These are phyloP conservation scores for Trypoxylon attenuatum DNA, from an alignment of 2,888 invertebrate species.

Conservation along the genomic window DNA sequence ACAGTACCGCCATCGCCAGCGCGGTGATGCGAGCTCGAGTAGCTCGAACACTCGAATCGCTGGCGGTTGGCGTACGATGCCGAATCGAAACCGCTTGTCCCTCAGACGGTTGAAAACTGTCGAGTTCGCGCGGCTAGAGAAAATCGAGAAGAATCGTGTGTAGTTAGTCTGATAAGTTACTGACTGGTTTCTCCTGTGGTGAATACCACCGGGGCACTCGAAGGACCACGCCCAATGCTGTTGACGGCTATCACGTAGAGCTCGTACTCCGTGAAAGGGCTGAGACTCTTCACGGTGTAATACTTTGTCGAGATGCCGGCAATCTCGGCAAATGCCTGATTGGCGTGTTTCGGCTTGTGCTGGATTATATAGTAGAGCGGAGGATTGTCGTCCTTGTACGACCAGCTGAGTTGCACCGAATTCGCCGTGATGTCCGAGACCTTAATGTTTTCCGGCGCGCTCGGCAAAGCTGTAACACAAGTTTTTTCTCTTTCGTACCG, in stretches of 20 bases:
- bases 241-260: slow-evolving; percentile 97
- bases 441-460: slow-evolving; percentile 91
- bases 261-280: slow-evolving; percentile 97
- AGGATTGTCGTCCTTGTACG: slow-evolving; percentile 90
- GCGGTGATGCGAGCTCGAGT: too few species aligned
- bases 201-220: slow-evolving; percentile 90
- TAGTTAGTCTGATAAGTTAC: slow-evolving; percentile 65
- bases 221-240: slow-evolving; percentile 93
- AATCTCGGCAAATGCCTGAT: slow-evolving; percentile 93
- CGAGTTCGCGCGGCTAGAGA: not conserved
- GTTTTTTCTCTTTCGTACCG: not conserved
- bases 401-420: slow-evolving; percentile 94
- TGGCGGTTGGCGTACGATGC: too few species aligned
- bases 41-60: too few species aligned
- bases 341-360: slow-evolving; percentile 96
- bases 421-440: slow-evolving; percentile 96
- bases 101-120: too few species aligned
- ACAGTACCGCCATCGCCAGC: too few species aligned
- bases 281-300: slow-evolving; percentile 91
- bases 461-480: slow-evolving; percentile 85
- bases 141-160: too few species aligned
- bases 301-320: slow-evolving; percentile 95
- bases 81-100: too few species aligned
- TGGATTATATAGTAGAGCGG: slow-evolving; percentile 97
- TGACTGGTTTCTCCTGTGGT: slow-evolving; percentile 98